These are phyloP conservation scores for Globodera rostochiensis DNA, from an alignment of 1,140 invertebrate species.

Conservation along the genomic window DNA sequence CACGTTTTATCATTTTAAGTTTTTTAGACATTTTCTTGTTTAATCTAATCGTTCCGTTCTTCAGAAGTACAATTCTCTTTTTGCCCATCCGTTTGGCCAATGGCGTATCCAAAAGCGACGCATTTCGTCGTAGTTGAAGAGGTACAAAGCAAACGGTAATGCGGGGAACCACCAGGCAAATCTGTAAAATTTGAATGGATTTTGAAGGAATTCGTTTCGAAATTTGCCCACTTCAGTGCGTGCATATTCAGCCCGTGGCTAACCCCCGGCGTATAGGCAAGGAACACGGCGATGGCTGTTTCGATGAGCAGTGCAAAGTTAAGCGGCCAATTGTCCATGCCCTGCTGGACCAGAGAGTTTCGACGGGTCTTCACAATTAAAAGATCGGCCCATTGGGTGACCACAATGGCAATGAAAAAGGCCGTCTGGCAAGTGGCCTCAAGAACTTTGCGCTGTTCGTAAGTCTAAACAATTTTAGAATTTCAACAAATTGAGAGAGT, in stretches of 20 bases:
- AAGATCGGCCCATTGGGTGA: constrained; percentile 68
- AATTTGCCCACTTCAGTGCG: constrained; percentile 82
- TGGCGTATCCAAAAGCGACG: constrained; percentile 91
- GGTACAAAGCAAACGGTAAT: constrained; percentile 75
- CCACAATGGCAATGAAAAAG: constrained; percentile 67
- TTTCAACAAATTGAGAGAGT: constrained; percentile 67
- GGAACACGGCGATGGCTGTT: constrained; percentile 85
- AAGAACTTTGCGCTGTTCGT: constrained; percentile 66
- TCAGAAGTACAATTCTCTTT: constrained; percentile 85
- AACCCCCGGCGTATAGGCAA: constrained; percentile 93
- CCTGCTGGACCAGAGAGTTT: constrained; percentile 67
- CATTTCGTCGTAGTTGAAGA: constrained; percentile 74
- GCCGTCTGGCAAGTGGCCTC: constrained; percentile 68
- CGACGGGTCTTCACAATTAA: constrained; percentile 67
- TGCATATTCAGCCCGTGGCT: constrained; percentile 92
- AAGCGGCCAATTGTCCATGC: constrained; percentile 81
- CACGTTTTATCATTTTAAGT: background rate
- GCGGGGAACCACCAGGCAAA: constrained; percentile 98
- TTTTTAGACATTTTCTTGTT: background rate
- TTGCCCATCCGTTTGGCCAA: constrained; percentile 94
- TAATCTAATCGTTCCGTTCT: background rate
- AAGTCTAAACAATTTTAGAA: constrained; percentile 60
- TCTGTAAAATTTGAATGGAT: constrained; percentile 70
- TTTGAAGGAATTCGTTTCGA: background rate
- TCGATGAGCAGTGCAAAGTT: constrained; percentile 92